Evolutionary conservation across 30 jellyfish, hydroid and myxozoan genomes (phyloP).

Genomic region (Aurelia aurita): DNA sequence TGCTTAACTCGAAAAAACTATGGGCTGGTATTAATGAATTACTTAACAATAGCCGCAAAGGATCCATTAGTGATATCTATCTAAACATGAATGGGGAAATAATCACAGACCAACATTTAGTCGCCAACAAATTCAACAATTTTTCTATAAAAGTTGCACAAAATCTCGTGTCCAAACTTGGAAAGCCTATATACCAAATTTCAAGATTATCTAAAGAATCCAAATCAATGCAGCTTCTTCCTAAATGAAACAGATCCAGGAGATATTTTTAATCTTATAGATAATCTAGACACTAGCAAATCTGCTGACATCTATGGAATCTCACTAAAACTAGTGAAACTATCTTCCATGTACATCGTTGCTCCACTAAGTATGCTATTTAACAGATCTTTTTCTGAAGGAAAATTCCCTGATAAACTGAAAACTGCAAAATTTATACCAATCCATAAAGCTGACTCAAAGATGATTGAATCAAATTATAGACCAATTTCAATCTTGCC

Average conservation of each 20-base stretch:
- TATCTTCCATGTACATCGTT: constrained; percentile 13
- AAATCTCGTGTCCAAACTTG: background rate
- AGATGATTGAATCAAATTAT: constrained; percentile 27
- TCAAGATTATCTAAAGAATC: background rate
- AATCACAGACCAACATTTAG: no score
- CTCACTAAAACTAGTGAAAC: constrained; percentile 16
- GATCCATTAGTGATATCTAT: no score
- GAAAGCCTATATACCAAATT: constrained; percentile 3
- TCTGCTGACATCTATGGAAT: constrained; percentile 29
- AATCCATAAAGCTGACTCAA: constrained; percentile 42
- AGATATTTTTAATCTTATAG: constrained; percentile 28
- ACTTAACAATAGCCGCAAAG: background rate
- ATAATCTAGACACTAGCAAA: constrained; percentile 36
- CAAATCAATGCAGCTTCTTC: constrained; percentile 6
- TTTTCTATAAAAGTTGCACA: constrained; percentile 10
- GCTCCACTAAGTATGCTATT: constrained; percentile 37
- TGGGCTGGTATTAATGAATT: constrained; percentile 22
- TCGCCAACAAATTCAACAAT: constrained; percentile 5
- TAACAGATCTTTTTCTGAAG: constrained; percentile 33
- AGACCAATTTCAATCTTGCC: constrained; percentile 47
- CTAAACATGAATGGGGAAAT: no score
- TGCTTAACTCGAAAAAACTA: background rate
- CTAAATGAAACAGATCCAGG: constrained; percentile 32
- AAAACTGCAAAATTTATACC: constrained; percentile 50
- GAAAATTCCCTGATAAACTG: constrained; percentile 49